Evolutionary conservation across 64 coral and sea anemone genomes (phyloP), one percentile per base, ranked within the genome.

Genomic region (Cladopsammia gracilis): DNA sequence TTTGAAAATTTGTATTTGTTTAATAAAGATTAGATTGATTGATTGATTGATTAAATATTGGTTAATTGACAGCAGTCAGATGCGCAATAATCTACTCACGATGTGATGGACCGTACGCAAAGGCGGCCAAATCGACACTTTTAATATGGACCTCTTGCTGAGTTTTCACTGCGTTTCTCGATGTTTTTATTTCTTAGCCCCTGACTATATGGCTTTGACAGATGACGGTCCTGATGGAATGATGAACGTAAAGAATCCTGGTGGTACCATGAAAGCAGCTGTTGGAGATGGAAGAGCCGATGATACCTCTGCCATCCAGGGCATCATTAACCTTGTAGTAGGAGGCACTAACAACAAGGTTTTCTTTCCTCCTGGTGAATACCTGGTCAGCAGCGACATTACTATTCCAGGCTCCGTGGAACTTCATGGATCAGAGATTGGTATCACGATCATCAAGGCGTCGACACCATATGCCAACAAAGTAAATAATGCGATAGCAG

Each of bases 331-430:
- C 51, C 56, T 46, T 16, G n/a, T 23, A 26, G 50, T 22, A 75
- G 54, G 26, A 4, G 11, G 47, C 45, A n/a, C 20, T 10, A 64
- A 58, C 6, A 74, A 61, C 34, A 73, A 68, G 81, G 62, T 89
- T 44, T 89, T 58, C 70, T 89, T 89, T 34, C 86, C 86, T 58
- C 86, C 70, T 47, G 86, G 86, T 34, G 50, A 58, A 58, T 89
- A 89, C 57, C 48, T 74, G 13, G 71, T 89, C 6, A 46, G 69
- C 9, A 8, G 22, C 10, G 53, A 89, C 20, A 57, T 89, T 72
- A 10, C 14, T 8, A 75, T 89, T 8, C 5, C 24, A 25, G 57
- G 25, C 58, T 18, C 69, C 2, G 54, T 73, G 22, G 48, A 75
- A 57, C 4, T 77, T 25, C 52, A 61, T 89, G 86, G 86, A 58